Evolutionary conservation across 2,113 vertebrate genomes (phyloP).

Genomic region (Pelvicachromis taeniatus): DNA sequence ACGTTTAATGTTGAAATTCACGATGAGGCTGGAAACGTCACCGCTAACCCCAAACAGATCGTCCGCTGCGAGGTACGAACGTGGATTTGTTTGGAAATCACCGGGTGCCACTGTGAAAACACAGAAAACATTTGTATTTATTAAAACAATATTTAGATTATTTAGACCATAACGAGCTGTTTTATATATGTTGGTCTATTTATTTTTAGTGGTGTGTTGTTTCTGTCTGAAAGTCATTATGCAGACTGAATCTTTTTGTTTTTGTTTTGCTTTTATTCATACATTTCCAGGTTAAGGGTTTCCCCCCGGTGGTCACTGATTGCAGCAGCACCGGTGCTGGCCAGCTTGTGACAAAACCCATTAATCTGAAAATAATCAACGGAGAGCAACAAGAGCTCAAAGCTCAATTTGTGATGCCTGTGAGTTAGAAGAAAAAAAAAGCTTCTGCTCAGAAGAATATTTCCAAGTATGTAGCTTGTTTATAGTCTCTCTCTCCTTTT

Average conservation of each 20-base stretch:
- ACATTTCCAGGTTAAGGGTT: constrained; percentile 74
- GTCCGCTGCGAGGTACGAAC: constrained; percentile 84
- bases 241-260: neutral
- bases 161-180: neutral
- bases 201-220: neutral
- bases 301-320: constrained; percentile 74
- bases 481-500: neutral
- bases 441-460: neutral
- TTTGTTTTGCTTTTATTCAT: neutral
- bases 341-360: constrained; percentile 75
- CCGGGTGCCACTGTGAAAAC: neutral
- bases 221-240: neutral
- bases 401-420: constrained; percentile 81
- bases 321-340: constrained; percentile 84
- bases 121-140: neutral
- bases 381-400: constrained; percentile 74
- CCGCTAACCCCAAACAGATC: constrained; percentile 76
- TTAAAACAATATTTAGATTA: neutral
- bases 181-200: neutral
- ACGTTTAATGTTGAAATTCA: constrained; percentile 81
- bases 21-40: constrained; percentile 85
- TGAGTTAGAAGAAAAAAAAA: constrained; percentile 66
- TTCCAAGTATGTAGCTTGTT: neutral
- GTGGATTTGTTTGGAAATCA: neutral
- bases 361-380: constrained; percentile 80